Evolutionary conservation across 2,888 invertebrate species (phyloP).

Genomic region (Cotesia congregata): DNA sequence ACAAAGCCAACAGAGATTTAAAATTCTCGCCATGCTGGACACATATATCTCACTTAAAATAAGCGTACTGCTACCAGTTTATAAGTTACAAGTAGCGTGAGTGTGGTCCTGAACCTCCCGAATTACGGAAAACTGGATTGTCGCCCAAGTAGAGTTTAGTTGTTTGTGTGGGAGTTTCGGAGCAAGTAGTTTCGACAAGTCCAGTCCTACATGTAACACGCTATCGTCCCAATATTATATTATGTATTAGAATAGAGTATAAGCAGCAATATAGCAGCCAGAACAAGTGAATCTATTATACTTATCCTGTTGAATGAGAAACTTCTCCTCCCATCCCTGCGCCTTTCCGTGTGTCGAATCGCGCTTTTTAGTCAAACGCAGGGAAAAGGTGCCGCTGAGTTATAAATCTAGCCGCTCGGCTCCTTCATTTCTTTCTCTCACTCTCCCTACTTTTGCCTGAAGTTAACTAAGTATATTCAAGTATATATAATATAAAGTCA

Average conservation of each 20-base stretch:
- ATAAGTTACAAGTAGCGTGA: slow-evolving; percentile 19
- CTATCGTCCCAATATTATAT: no score
- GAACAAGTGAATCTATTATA: slow-evolving; percentile 2
- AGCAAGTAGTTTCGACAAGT: neutral
- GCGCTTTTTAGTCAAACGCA: slow-evolving; percentile 47
- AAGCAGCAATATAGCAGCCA: neutral
- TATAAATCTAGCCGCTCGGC: slow-evolving; percentile 61
- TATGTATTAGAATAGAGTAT: no score
- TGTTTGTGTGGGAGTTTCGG: neutral
- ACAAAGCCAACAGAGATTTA: slow-evolving; percentile 10
- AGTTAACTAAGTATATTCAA: slow-evolving; percentile 17
- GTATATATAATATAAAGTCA: slow-evolving; percentile 15
- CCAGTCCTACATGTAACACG: neutral
- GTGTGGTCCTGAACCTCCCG: slow-evolving; percentile 25
- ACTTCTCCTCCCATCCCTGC: slow-evolving; percentile 35
- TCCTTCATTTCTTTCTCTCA: slow-evolving; percentile 36
- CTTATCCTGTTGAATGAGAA: slow-evolving; percentile 3
- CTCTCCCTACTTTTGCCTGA: slow-evolving; percentile 24
- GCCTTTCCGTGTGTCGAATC: slow-evolving; percentile 66
- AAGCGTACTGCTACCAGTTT: slow-evolving; percentile 4
- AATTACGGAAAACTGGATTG: slow-evolving; percentile 36
- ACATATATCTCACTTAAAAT: slow-evolving; percentile 19
- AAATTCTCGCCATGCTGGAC: slow-evolving; percentile 12
- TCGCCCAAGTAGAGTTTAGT: slow-evolving; percentile 30
- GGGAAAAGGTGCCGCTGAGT: slow-evolving; percentile 63